These are phyloP conservation scores for Lophotriccus pileatus DNA, from an alignment of 2,797 vertebrate species.

Conservation along the genomic window DNA sequence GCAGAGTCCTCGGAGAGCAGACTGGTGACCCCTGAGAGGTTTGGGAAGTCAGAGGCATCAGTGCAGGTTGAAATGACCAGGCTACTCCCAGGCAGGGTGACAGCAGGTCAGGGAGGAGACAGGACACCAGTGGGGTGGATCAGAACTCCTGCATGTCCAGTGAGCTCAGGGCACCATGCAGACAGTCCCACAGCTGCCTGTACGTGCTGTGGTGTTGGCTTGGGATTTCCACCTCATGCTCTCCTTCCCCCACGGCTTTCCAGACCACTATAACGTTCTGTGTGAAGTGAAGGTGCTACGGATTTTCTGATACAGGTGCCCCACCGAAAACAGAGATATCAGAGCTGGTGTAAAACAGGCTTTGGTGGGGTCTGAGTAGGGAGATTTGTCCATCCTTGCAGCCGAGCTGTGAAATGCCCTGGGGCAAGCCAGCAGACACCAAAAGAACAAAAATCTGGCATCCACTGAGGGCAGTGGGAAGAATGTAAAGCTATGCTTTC, in stretches of 20 bases:
- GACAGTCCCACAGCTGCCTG: background rate
- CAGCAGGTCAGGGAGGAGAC: fast-evolving
- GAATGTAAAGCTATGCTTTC: background rate
- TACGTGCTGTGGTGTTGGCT: background rate
- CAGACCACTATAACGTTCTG: background rate
- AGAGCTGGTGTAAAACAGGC: background rate
- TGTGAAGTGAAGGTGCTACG: fast-evolving
- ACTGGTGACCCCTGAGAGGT: background rate
- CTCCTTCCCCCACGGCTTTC: background rate
- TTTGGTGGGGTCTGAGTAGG: fast-evolving
- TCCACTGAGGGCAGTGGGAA: background rate
- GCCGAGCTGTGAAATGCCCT: background rate
- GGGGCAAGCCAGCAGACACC: background rate
- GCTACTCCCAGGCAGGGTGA: background rate
- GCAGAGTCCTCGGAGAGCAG: background rate
- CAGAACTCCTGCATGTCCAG: background rate
- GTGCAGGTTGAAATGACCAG: background rate
- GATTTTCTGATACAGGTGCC: background rate
- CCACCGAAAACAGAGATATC: background rate
- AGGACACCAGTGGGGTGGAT: background rate
- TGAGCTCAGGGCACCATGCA: background rate
- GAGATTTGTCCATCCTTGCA: background rate
- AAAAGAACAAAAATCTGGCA: background rate
- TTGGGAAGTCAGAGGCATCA: fast-evolving
- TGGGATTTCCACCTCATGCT: background rate